phyloP scores from a whole-genome alignment of 2,888 invertebrate genomes.

The Drosophila quasianomalipes region DNA sequence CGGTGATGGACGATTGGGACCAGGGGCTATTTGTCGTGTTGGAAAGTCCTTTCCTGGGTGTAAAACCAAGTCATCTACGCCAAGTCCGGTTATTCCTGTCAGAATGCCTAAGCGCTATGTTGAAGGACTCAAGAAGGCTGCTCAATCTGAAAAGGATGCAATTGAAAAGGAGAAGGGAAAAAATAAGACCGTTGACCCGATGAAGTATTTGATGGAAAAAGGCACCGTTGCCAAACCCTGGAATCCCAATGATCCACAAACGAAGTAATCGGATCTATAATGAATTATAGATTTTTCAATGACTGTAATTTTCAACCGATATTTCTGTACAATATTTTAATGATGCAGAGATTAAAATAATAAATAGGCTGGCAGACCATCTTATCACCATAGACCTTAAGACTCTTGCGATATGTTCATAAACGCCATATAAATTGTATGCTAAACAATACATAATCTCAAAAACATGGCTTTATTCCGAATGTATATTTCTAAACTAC shows the following conservation, averaged over 20 bases:
- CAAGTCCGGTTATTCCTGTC: constrained; percentile 36
- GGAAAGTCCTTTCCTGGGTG: constrained; percentile 30
- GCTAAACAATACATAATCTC: background rate
- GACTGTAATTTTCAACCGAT: background rate
- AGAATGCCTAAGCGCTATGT: constrained; percentile 29
- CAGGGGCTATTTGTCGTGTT: background rate
- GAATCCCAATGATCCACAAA: constrained; percentile 43
- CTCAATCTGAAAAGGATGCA: constrained; percentile 23
- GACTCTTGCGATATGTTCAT: background rate
- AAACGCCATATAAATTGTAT: background rate
- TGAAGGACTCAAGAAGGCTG: constrained; percentile 11
- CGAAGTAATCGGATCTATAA: background rate
- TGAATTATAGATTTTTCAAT: background rate
- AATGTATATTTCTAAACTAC: too few relatives aligned
- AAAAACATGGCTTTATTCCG: background rate
- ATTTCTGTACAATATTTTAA: background rate
- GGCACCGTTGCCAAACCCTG: constrained; percentile 29
- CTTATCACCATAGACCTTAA: background rate
- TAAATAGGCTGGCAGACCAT: background rate
- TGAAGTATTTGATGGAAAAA: constrained; percentile 50
- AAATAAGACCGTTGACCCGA: constrained; percentile 52
- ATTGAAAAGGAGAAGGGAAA: background rate
- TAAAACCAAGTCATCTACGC: constrained; percentile 15
- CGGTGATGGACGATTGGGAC: constrained; percentile 11
- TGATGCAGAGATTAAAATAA: background rate